Evolutionary conservation across 2,797 vertebrate genomes (phyloP), one percentile per base, ranked within the genome.

Genomic region (Arctocebus calabarensis): DNA sequence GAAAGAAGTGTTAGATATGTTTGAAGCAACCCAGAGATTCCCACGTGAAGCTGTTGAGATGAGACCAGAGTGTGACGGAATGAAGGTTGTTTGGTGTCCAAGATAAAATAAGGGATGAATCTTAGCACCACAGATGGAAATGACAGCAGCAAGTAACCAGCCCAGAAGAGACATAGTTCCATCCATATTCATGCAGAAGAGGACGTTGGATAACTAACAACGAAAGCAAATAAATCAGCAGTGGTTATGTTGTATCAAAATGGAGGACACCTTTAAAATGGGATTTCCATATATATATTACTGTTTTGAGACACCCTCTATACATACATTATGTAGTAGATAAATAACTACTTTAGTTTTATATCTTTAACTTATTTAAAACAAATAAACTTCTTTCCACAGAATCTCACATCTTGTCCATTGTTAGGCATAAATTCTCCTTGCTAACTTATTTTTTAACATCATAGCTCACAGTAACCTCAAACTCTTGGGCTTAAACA

Each of bases 11-110:
- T 83, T 61, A 75, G 87, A 45, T 82, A 25, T 1, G 23, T 85
- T 62, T 86, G 84, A 94, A 90, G 61, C 64, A 68, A 70, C 88
- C 73, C 74, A 62, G 96, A 82, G 37, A 73, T 37, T 75, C 77
- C 78, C 79, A 29, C 10, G 5, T 61, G 93, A 84, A 73, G 27
- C 73, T 81, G 59, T 45, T 45, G 90, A 90, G 93, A 61, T 68
- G 64, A 84, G 62, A 87, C 40, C 29, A 68, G 61, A 59, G n/a
- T 74, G 88, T 40, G 64, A 92, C 85, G 78, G 68, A 64, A 13
- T 32, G 79, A 64, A 84, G 66, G 40, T 82, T 66, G 34, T 32
- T 79, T 34, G 40, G 34, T 79, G 85, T 88, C 90, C 78, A n/a
- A 10, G 79, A 17, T 83, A 64, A 83, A 89, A 45, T 85, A 48